Conservation (phyloP, 2,113 vertebrate genomes). For the Siniperca chuatsi region DNA sequence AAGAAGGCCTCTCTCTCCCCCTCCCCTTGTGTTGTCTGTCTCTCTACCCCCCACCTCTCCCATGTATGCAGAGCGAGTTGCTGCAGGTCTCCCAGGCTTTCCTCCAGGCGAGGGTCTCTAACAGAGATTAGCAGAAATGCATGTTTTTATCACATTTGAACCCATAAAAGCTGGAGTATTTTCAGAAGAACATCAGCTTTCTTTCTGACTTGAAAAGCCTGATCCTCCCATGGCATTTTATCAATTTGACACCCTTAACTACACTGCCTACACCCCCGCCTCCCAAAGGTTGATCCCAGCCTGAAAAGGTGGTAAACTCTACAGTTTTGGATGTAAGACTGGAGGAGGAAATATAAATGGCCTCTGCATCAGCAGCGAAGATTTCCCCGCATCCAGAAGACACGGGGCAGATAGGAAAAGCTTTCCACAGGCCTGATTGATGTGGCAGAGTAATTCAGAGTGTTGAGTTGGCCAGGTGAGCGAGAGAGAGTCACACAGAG, state of each 20-base stretch:
- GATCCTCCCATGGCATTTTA: background rate
- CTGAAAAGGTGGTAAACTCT: background rate
- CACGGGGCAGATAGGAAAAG: background rate
- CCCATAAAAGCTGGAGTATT: background rate
- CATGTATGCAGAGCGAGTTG: slow-evolving; percentile 77
- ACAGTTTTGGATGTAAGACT: slow-evolving; percentile 18
- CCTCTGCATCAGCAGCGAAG: background rate
- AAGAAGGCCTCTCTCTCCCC: slow-evolving; percentile 49
- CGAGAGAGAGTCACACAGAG: background rate
- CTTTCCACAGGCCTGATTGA: slow-evolving; percentile 34
- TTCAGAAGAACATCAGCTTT: background rate
- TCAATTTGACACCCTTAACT: background rate
- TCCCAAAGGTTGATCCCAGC: background rate
- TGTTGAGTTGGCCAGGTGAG: slow-evolving; percentile 62
- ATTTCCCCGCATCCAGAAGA: background rate
- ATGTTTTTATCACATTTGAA: background rate
- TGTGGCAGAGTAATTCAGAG: slow-evolving; percentile 57
- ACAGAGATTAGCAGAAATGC: slow-evolving; percentile 29
- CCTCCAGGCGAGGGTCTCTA: slow-evolving; percentile 53
- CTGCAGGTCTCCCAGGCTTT: slow-evolving; percentile 76
- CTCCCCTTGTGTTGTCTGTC: slow-evolving; percentile 38
- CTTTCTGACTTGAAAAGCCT: background rate
- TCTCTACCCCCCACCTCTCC: slow-evolving; percentile 18
- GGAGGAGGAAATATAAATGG: background rate
- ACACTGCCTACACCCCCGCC: background rate